phyloP scores from a whole-genome alignment of 2,888 invertebrate genomes.

The Automeris io region DNA sequence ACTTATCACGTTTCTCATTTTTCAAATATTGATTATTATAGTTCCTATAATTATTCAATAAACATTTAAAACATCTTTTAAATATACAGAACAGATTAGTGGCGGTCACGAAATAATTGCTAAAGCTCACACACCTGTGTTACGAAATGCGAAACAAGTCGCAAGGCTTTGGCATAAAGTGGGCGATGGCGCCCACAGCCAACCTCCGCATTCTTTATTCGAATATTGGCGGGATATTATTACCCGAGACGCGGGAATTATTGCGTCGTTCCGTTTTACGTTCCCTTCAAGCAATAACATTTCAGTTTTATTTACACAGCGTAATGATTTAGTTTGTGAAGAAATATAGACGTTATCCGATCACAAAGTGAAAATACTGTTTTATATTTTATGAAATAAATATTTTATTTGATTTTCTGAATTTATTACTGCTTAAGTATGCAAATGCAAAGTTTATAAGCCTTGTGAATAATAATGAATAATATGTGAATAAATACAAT shows the following conservation, averaged over 20 bases:
- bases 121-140: slow-evolving; percentile 5
- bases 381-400: slow-evolving; percentile 22
- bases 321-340: slow-evolving; percentile 14
- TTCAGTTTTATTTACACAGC: slow-evolving; percentile 31
- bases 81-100: too few species aligned
- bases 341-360: slow-evolving; percentile 36
- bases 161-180: slow-evolving; percentile 22
- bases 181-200: slow-evolving; percentile 26
- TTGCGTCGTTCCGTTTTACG: slow-evolving; percentile 44
- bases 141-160: slow-evolving; percentile 10
- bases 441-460: not conserved
- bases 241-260: slow-evolving; percentile 31
- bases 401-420: slow-evolving; percentile 11
- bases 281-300: slow-evolving; percentile 30
- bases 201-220: slow-evolving; percentile 17
- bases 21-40: too few species aligned
- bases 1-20: too few species aligned
- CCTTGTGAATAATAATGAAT: slow-evolving; percentile 6
- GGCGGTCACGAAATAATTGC: not conserved
- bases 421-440: not conserved
- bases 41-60: too few species aligned
- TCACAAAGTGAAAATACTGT: slow-evolving; percentile 27
- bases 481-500: slow-evolving; percentile 14
- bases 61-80: too few species aligned
- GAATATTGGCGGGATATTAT: slow-evolving; percentile 31